Conservation (phyloP, 2,113 vertebrate species). For the Pica pica region DNA sequence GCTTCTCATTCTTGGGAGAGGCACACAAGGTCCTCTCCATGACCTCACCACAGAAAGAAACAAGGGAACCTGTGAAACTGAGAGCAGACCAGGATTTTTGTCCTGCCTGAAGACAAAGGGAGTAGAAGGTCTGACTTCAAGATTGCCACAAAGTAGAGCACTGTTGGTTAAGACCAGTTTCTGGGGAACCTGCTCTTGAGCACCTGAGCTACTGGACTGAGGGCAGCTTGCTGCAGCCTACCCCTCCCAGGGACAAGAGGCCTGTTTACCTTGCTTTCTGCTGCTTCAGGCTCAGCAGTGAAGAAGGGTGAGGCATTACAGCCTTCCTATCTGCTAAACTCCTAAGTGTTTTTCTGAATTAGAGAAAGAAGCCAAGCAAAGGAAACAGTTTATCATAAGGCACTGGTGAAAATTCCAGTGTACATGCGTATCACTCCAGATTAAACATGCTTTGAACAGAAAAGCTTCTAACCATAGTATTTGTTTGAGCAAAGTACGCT, state of each 20-base stretch:
- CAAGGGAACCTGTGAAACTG: conserved; percentile 60
- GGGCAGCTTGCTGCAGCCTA: neutral
- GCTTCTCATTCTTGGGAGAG: conserved; percentile 36
- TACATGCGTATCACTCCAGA: neutral
- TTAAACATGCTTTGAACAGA: neutral
- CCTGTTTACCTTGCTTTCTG: neutral
- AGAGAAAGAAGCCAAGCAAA: neutral
- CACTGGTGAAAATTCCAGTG: neutral
- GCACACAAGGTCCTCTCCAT: conserved; percentile 51
- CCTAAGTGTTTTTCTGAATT: neutral
- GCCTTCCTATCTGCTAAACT: neutral
- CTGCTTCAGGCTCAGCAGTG: neutral
- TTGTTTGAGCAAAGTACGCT: neutral
- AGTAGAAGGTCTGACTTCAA: neutral
- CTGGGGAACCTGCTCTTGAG: neutral
- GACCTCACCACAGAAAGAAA: conserved; percentile 59
- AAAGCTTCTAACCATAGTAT: neutral
- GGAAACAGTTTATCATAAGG: neutral
- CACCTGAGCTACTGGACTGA: neutral
- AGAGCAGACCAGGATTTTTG: conserved; percentile 3
- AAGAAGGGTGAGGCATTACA: neutral
- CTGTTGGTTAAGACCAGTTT: neutral
- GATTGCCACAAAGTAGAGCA: neutral
- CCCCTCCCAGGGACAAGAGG: neutral
- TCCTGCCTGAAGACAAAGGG: neutral